Base-by-base conservation (phyloP, 2,113 vertebrate species). In the Pelodiscus sinensis region DNA sequence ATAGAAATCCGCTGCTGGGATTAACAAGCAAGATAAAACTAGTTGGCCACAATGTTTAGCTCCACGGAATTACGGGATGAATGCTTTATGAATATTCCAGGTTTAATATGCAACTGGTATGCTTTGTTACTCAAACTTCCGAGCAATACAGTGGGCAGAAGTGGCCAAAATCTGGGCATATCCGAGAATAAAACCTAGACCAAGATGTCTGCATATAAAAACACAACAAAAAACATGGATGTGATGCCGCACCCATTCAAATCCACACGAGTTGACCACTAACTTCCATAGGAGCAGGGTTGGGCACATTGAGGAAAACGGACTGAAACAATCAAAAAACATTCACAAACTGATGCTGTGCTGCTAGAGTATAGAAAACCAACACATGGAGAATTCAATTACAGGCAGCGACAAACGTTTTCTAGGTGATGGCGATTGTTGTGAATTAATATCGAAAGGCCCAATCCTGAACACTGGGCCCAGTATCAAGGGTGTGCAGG, bases 281-380 rank as follows among this genome's bases (percentile, higher is more conserved):
- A 25, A 65, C 4, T 77, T 44, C 44, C 62, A 29, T 1, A 4
- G 62, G n/a, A 13, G 79, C 52, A 83, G 57, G 65, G 8, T 6
- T 6, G n/a, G n/a, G n/a, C 15, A n/a, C 65, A 35, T 10, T 71
- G 35, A 35, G 65, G 90, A 95, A 97, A 96, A 92, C 95, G 96
- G 87, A 82, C 1, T 35, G 81, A 82, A 95, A 88, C 95, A 94
- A 95, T 87, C 93, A 44, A 96, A 94, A 73, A 29, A 24, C 82
- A 89, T 88, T 95, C 86, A 89, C 95, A 96, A 96, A 94, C 92
- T 96, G 96, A 96, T 96, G 94, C 95, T 95, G 94, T 95, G 88
- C 94, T 60, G 89, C 89, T 95, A 96, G 95, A 95, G 93, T 95
- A 95, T 95, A 96, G 96, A 97, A 97, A 96, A 96, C 93, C 91